Base-by-base conservation (phyloP, 2,113 vertebrate genomes). In the Gobius niger region DNA sequence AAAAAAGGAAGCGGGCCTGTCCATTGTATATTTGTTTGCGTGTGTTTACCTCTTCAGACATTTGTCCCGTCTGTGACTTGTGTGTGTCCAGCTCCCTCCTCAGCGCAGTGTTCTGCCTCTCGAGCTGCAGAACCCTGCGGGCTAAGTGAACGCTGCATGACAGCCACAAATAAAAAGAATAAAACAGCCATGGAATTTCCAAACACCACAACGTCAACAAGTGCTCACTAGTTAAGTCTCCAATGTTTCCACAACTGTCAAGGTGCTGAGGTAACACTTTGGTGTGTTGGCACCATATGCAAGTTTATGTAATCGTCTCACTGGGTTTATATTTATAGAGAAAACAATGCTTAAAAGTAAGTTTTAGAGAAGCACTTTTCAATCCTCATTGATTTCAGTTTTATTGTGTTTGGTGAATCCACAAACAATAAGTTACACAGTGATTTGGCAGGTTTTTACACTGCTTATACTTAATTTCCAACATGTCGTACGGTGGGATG, bases 111-210 rank as follows among this genome's bases (percentile, higher is more conserved):
- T 99, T 98, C 86, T 94, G 96, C 82, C 94, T 96, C 92, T 98
- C 96, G 73, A 98, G 92, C 90, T 96, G 95, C 80, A 99, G 92
- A 53, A 99, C 92, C 84, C 96, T 94, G 88, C 96, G 94, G 82
- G 98, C 98, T 90, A 99, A 95, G 82, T 99, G 96, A 90, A 99
- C 95, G 44, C 98, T 99, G 89, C 72, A 67, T 40, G 3, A 47
- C 67, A 93, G 7, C 68, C 63, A 78, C 62, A 78, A 44, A 77
- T 47, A 82, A 66, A 63, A 59, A 65, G 34, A 54, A 44, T 56
- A 15, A 60, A 19, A 11, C 9, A 24, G 9, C 59, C 44, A 13
- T 16, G 44, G 50, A 75, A 72, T 77, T 52, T 65, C 47, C 56
- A 74, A 77, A 78, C 66, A 71, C 40, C 57, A 76, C 24, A 75